Evolutionary conservation across 2,113 vertebrate genomes (phyloP), one percentile per base, ranked within the genome.

Genomic region (Barnardius zonarius): DNA sequence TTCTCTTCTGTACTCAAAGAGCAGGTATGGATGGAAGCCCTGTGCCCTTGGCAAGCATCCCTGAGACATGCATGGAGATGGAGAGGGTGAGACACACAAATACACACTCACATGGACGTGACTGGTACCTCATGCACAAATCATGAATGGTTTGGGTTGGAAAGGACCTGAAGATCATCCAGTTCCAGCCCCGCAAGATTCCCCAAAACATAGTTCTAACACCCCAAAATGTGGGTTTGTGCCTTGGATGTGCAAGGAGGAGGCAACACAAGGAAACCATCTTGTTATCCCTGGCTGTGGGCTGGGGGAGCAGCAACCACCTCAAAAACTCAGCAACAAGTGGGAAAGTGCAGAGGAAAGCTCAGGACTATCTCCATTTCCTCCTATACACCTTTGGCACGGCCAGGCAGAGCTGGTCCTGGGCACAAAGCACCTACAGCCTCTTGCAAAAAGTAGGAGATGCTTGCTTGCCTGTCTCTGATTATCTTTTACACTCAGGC

Each of bases 381-480:
- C 9, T 88, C 41, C 46, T n/a, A 33, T 0, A 1, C 2, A 4
- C n/a, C 5, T 86, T 49, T 49, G 75, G 54, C 52, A 48, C 0
- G 4, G 68, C 27, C 49, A 52, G 41, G 13, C 25, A 46, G 43
- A 91, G 54, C 19, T 51, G 23, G 19, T 31, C 9, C 66, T 37
- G 51, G 6, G 6, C 18, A 49, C 59, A 59, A 31, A 54, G 15
- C 10, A 37, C 48, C 39, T 55, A 13, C 24, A 90, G 13, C 10
- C 11, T 74, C 23, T 75, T 3, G 0, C 7, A 57, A 70, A 46
- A 35, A 35, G 4, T 19, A 10, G 30, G 62, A 87, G 35, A 31
- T 1, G 3, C 11, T 62, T 2, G 3, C 12, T 62, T n/a, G 27
- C 4, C 25, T 5, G 1, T 54, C 43, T 76, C 35, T 2, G 0